Conservation (phyloP, 1,140 invertebrate genomes). For the Drosophila orosa region DNA sequence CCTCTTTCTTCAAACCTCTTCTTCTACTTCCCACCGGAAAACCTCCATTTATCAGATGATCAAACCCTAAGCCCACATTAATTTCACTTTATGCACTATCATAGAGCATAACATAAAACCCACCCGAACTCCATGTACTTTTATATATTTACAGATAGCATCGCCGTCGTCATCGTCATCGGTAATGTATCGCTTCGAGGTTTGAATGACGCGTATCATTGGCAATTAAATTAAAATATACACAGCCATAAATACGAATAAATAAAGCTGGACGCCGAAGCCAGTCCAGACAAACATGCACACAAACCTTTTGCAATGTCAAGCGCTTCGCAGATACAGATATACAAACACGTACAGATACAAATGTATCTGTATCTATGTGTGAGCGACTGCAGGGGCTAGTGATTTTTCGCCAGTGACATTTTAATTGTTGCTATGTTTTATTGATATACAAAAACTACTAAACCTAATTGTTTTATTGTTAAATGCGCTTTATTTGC, state of each 20-base stretch:
- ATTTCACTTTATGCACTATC: neutral
- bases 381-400: constrained; percentile 33
- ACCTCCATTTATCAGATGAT: neutral
- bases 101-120: constrained; percentile 3
- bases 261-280: constrained; percentile 37
- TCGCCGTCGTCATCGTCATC: constrained; percentile 43
- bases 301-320: constrained; percentile 62
- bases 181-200: constrained; percentile 72
- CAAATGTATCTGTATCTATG: constrained; percentile 23
- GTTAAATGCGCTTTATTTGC: constrained; percentile 75
- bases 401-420: constrained; percentile 77
- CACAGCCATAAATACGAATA: constrained; percentile 48
- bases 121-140: constrained; percentile 8
- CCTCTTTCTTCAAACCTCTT: neutral
- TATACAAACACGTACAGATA: constrained; percentile 12
- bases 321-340: constrained; percentile 39
- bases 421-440: constrained; percentile 82
- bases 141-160: constrained; percentile 29
- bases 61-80: neutral
- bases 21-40: constrained; percentile 5
- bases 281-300: constrained; percentile 22
- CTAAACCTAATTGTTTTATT: constrained; percentile 82
- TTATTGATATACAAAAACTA: constrained; percentile 81
- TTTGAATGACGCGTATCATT: constrained; percentile 80
- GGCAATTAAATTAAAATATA: constrained; percentile 81